Conservation (phyloP, 23 tunicate species). For the Halocynthia aurantium region DNA sequence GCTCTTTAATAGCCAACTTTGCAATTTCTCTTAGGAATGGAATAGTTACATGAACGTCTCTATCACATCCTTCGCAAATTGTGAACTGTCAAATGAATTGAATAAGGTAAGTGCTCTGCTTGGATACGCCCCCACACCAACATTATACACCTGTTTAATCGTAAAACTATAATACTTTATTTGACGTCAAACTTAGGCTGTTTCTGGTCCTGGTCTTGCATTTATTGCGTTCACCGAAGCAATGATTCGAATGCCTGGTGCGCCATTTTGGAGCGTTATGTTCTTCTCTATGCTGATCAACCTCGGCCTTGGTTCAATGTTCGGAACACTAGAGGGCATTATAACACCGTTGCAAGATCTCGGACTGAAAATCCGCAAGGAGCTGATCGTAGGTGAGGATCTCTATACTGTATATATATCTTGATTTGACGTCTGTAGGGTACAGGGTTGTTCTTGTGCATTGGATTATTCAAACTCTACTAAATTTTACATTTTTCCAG, state of each 20-base stretch:
- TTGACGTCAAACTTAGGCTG: conserved; percentile 29
- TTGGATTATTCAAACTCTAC: background rate
- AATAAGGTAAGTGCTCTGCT: conserved; percentile 29
- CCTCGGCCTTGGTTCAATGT: conserved; percentile 92
- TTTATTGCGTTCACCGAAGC: conserved; percentile 99
- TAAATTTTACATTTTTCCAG: conserved; percentile 17
- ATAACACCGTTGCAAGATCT: conserved; percentile 82
- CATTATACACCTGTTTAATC: background rate
- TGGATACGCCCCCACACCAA: background rate
- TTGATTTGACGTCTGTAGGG: background rate
- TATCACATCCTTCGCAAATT: conserved; percentile 2
- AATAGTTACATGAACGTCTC: conserved; percentile 7
- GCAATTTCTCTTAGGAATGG: conserved; percentile 18
- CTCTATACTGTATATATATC: background rate
- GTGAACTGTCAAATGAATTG: conserved; percentile 26
- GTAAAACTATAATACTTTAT: background rate
- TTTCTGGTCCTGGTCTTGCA: conserved; percentile 93
- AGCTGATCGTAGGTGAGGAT: conserved; percentile 59
- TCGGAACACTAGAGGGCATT: conserved; percentile 93
- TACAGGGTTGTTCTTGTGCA: background rate
- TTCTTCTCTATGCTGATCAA: conserved; percentile 90
- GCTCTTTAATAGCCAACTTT: background rate
- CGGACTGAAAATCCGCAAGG: conserved; percentile 69
- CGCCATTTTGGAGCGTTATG: conserved; percentile 89
- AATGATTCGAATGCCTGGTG: conserved; percentile 86